Percentiles rank a stretch among this genome's conserved stretches.
phyloP scores from a whole-genome alignment of 2,888 invertebrate genomes.

The Tinea trinotella region DNA sequence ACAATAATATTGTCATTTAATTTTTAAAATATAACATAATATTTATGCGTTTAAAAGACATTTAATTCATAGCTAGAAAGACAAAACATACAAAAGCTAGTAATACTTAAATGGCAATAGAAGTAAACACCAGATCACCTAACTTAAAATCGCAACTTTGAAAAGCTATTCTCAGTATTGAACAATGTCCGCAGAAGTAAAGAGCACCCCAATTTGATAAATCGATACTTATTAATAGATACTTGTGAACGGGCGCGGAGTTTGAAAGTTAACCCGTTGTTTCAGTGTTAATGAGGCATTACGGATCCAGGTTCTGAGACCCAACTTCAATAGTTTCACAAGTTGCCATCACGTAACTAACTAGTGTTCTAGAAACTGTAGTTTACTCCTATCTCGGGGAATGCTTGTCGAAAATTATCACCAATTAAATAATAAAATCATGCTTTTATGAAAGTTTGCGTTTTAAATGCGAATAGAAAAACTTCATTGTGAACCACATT shows the following conservation, averaged over 20 bases:
- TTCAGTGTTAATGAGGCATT: constrained; percentile 25
- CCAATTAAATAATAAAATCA: not conserved
- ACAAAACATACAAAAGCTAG: no score
- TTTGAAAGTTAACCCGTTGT: constrained; percentile 20
- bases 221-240: constrained; percentile 22
- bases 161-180: no score
- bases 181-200: not conserved
- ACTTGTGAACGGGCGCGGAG: constrained; percentile 5
- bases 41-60: no score
- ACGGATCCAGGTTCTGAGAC: constrained; percentile 21
- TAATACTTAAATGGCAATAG: no score
- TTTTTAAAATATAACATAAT: no score
- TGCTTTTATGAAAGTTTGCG: no score
- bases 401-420: not conserved
- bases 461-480: no score
- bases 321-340: constrained; percentile 19
- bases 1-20: no score
- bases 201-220: constrained; percentile 19
- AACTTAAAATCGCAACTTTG: no score
- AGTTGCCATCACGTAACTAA: constrained; percentile 5
- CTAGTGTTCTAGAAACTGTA: not conserved
- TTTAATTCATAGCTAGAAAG: no score
- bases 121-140: no score
- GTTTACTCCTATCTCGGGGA: not conserved
- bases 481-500: no score